Evolutionary conservation across 2,113 vertebrate species (phyloP).

Genomic region (Crotalus horridus): DNA sequence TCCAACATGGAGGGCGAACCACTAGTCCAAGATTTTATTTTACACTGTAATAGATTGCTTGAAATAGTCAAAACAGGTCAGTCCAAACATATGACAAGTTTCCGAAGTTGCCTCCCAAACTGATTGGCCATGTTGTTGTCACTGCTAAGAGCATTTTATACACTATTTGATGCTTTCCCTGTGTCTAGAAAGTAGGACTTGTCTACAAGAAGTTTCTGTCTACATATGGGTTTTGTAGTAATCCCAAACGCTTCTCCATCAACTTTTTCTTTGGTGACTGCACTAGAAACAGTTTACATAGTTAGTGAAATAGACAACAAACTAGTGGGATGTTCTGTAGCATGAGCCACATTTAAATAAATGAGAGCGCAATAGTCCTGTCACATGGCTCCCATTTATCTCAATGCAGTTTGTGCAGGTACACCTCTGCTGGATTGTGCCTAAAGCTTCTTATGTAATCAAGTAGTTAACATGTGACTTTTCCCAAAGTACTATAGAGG

Average conservation of each 20-base stretch:
- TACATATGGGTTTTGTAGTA: not conserved
- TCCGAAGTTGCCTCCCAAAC: slow-evolving; percentile 1
- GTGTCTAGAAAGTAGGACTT: slow-evolving; percentile 35
- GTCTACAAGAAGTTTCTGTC: not conserved
- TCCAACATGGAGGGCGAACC: not conserved
- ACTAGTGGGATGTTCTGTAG: not conserved
- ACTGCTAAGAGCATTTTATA: slow-evolving; percentile 5
- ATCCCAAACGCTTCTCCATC: slow-evolving; percentile 19
- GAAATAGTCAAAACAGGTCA: slow-evolving; percentile 22
- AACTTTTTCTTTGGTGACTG: slow-evolving; percentile 33
- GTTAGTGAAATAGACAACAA: slow-evolving; percentile 4
- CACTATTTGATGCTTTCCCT: slow-evolving; percentile 10
- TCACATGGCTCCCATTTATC: not conserved
- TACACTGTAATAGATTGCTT: slow-evolving; percentile 41
- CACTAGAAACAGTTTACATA: slow-evolving; percentile 46
- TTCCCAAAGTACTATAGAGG: slow-evolving; percentile 57
- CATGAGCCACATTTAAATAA: not conserved
- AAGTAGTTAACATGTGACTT: slow-evolving; percentile 52
- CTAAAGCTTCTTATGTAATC: slow-evolving; percentile 44
- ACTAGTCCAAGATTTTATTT: not conserved
- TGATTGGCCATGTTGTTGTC: not conserved
- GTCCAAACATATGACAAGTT: not conserved
- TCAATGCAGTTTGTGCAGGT: not conserved
- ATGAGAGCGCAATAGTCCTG: not conserved
- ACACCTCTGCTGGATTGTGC: not conserved